phyloP scores from a whole-genome alignment of 2,888 invertebrate genomes.

The Hecatera dysodea region DNA sequence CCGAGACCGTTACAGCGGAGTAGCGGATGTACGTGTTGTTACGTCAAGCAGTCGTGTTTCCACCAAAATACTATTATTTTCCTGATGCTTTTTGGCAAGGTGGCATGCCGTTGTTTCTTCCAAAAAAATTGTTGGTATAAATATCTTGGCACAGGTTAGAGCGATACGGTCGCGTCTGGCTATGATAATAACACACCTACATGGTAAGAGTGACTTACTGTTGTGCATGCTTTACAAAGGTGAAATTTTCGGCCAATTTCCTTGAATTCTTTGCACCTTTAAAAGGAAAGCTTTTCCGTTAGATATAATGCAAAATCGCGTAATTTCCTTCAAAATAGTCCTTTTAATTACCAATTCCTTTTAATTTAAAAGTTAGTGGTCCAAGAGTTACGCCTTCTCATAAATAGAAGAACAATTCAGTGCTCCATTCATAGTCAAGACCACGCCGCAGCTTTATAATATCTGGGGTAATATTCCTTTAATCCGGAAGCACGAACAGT shows the following conservation, averaged over 20 bases:
- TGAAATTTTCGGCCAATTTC: too few relatives aligned
- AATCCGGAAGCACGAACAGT: constrained; percentile 41
- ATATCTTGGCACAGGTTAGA: constrained; percentile 32
- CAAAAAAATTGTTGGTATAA: constrained; percentile 8
- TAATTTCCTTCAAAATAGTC: too few relatives aligned
- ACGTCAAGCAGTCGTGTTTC: constrained; percentile 9
- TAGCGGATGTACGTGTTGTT: constrained; percentile 22
- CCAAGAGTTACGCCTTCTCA: neutral
- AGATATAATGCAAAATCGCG: too few relatives aligned
- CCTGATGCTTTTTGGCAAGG: constrained; percentile 32
- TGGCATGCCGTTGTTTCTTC: constrained; percentile 3
- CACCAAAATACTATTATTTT: constrained; percentile 35
- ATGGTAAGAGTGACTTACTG: too few relatives aligned
- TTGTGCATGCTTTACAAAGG: too few relatives aligned
- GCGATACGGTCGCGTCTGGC: neutral
- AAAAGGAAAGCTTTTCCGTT: too few relatives aligned
- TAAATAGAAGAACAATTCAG: neutral
- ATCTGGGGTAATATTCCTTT: constrained; percentile 23
- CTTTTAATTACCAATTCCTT: too few relatives aligned
- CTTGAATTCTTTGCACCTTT: too few relatives aligned
- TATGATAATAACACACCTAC: neutral
- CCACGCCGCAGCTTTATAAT: constrained; percentile 13
- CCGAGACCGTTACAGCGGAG: constrained; percentile 26
- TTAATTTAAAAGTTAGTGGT: neutral
- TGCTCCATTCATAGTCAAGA: constrained; percentile 38